These are phyloP conservation scores for Limonius californicus DNA, from an alignment of 1,140 invertebrate species.

Conservation along the genomic window DNA sequence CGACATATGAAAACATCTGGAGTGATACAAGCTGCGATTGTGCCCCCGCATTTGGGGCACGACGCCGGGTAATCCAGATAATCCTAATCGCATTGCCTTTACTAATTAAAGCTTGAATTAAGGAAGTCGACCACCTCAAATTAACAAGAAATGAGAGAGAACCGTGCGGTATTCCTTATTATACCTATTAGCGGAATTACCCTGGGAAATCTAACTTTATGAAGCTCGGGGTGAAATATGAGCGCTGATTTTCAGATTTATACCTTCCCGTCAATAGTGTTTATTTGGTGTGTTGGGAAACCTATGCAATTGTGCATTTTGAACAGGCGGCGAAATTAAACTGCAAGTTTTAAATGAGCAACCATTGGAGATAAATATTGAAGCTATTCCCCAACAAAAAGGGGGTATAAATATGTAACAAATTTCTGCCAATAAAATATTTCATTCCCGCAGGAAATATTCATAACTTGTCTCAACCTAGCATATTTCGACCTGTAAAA, in stretches of 20 bases:
- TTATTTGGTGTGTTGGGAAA: no score
- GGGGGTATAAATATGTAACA: no score
- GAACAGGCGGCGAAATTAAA: no score
- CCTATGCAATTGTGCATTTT: no score
- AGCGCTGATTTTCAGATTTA: background rate
- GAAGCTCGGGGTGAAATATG: background rate
- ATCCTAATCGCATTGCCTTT: constrained; percentile 8
- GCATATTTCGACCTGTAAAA: no score
- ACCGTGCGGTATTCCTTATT: background rate
- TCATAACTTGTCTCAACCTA: no score
- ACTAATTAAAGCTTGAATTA: constrained; percentile 14
- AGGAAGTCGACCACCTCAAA: constrained; percentile 12
- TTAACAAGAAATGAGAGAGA: constrained; percentile 8
- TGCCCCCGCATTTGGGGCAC: background rate
- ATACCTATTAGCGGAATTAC: constrained; percentile 3
- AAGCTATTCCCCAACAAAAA: no score
- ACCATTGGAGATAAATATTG: no score
- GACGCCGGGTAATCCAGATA: background rate
- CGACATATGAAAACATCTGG: background rate
- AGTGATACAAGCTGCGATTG: constrained; percentile 3
- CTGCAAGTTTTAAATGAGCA: no score
- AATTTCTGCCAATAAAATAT: no score
- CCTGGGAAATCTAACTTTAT: constrained; percentile 9
- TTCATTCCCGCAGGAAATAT: no score
- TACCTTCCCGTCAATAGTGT: no score